Percentiles rank a stretch among this genome's conserved stretches.
Evolutionary conservation across 1,140 invertebrate species (phyloP).

Genomic region (Cephus cinctus): DNA sequence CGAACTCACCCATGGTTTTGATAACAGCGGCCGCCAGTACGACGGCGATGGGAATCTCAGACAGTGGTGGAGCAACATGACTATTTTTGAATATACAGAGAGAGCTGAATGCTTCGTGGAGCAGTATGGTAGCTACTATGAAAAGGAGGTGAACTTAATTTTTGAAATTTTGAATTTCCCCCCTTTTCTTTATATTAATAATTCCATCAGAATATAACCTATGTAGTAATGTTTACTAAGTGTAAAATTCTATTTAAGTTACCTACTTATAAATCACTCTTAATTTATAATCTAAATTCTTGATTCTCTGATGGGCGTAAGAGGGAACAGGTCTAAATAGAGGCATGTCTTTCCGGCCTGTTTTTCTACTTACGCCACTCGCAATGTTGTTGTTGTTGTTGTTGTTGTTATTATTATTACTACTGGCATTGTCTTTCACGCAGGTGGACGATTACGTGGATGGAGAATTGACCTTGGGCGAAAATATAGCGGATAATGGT

Average conservation of each 20-base stretch:
- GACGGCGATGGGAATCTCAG: slow-evolving; percentile 72
- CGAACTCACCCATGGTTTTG: slow-evolving; percentile 85
- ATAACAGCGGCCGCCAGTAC: slow-evolving; percentile 73
- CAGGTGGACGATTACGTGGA: slow-evolving; percentile 64
- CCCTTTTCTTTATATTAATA: neutral
- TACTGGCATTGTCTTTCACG: slow-evolving; percentile 7
- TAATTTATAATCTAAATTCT: too few relatives aligned
- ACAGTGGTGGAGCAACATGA: slow-evolving; percentile 86
- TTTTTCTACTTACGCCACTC: too few relatives aligned
- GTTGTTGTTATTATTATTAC: too few relatives aligned
- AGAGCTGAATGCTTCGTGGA: slow-evolving; percentile 84
- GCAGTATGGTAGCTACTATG: slow-evolving; percentile 80
- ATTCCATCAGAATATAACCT: neutral
- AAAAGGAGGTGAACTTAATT: slow-evolving; percentile 30
- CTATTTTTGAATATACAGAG: slow-evolving; percentile 66
- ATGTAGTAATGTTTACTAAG: too few relatives aligned
- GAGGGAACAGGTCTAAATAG: too few relatives aligned
- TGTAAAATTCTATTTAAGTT: too few relatives aligned
- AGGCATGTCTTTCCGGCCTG: too few relatives aligned
- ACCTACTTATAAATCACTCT: too few relatives aligned
- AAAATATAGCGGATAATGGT: slow-evolving; percentile 92
- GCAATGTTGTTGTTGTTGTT: too few relatives aligned
- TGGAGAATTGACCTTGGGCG: slow-evolving; percentile 77
- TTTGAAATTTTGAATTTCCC: too few relatives aligned
- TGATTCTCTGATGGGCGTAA: too few relatives aligned